Base-by-base conservation (phyloP, 1,140 invertebrate genomes). In the Zaprionus ornatus region DNA sequence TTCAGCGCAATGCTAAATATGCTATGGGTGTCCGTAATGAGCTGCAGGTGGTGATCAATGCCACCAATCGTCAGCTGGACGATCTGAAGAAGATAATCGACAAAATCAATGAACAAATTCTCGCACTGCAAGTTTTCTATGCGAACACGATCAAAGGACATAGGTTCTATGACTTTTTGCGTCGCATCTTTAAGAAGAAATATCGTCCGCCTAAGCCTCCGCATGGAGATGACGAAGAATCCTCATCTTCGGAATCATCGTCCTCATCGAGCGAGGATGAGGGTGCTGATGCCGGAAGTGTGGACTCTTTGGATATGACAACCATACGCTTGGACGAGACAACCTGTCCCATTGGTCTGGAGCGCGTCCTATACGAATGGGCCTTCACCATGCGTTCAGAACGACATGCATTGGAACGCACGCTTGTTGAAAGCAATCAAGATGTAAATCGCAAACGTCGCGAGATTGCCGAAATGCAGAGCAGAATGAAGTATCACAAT, bases 121-220 rank as follows among this genome's bases (percentile, higher is more conserved):
- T 93, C 69, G 92, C 94, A 1, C 71, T 96, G 3, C 92, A 94
- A 69, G 57, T 90, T 1, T 93, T 93, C 23, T 96, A 96, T 80
- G 93, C 94, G 55, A 93, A 80, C 17, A 93, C 94, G 3, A 93
- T 95, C 0, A 95, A 94, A 56, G 95, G 96, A 35, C 95, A 96
- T 80, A 96, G 96, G 78, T 97, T 96, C 91, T 94, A 93, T 37
- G 95, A 96, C 72, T 97, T 97, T 86, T 91, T 97, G 27, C 94
- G 94, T 7, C 95, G 95, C 77, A 96, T 97, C 32, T 97, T 96
- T 80, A 96, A 95, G 74, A 97, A 97, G 88, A 96, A 95, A 77
- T 96, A 94, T 77, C 94, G 94, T 55, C 94, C 94, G 4, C 94
- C 94, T 0, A 95, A 95, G 77, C 78, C 91, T 7, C 60, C 71